Percentiles rank a stretch among this genome's conserved stretches.
Conservation (phyloP, 2,113 vertebrate genomes). For the Tenebrosternarchus preto region DNA sequence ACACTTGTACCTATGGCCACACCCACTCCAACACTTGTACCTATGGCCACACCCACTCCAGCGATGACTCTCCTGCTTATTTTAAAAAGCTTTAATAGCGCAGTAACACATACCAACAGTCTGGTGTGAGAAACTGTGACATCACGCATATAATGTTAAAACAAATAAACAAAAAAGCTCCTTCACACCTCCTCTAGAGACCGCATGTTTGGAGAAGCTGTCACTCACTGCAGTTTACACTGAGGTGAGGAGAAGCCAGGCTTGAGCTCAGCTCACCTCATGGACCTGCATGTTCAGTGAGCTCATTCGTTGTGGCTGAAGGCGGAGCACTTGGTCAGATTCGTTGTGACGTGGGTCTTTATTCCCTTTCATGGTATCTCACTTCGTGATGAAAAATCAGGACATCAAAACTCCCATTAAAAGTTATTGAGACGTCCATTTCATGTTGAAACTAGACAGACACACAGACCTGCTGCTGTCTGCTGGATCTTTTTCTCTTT, state of each 20-base stretch:
- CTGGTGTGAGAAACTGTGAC: conserved; percentile 19
- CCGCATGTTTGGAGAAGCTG: conserved; percentile 1
- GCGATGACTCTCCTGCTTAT: not conserved
- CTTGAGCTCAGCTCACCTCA: conserved; percentile 12
- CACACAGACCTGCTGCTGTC: conserved; percentile 17
- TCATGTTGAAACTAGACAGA: conserved; percentile 12
- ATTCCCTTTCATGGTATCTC: not conserved
- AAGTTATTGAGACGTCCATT: conserved; percentile 17
- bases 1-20: too few species aligned
- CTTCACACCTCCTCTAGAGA: conserved; percentile 5
- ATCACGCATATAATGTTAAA: not conserved
- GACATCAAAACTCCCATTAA: not conserved
- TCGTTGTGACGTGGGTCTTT: not conserved
- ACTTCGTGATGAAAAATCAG: not conserved
- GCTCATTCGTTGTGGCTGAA: not conserved
- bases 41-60: too few species aligned
- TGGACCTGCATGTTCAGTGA: not conserved
- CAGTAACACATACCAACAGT: conserved; percentile 18
- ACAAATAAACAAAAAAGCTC: too few species aligned
- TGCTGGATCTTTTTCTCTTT: conserved; percentile 19
- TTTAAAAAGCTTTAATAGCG: not conserved
- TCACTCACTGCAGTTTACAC: conserved; percentile 29
- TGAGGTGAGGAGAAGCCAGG: not conserved
- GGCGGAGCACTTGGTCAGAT: not conserved
- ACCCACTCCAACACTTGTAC: too few species aligned